Base-by-base conservation (phyloP, 2,888 invertebrate species). In the Onchidella celtica region DNA sequence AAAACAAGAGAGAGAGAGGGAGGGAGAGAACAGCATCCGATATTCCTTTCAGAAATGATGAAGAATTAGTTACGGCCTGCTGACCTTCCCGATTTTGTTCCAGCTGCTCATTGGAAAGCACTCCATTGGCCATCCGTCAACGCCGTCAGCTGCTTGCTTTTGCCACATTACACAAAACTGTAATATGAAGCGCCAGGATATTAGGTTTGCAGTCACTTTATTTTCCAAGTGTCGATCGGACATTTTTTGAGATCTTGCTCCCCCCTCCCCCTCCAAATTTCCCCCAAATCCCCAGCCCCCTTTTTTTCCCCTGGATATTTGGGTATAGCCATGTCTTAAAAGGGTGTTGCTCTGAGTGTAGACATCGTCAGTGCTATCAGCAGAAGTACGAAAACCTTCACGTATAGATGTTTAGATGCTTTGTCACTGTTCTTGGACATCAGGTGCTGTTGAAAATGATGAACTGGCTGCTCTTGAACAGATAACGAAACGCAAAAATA, bases 21-120 rank as follows among this genome's bases (percentile, higher is more conserved):
- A 2, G 17, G 40, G 29, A 3, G 24, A 24, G 38, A 24, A 17
- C 14, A 36, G 68, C 3, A n/a, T n/a, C n/a, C n/a, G n/a, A n/a
- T n/a, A n/a, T n/a, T n/a, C 61, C 2, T 34, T 32, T 17, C 14
- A 27, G 61, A 61, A 34, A 75, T 65, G 65, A 75, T 75, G 63
- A 65, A n/a, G 65, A 75, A 75, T 75, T 75, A 65, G 75, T 75
- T 55, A 65, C 75, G 32, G 65, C 40, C 68, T 68, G 36, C 27
- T 34, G 32, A n/a, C n/a, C 17, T 57, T 47, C 47, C 68, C 68
- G 32, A 57, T 66, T 77, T 47, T 36, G 36, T 57, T 66, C 55
- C 21, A 47, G 57, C 36, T 32, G 24, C 66, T 55, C 47, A 76
- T 77, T 68, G 66, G 66, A 4, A 27, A 24, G 66, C 68, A 68